Conservation (phyloP, 2,888 invertebrate species). For the Carcina quercana region DNA sequence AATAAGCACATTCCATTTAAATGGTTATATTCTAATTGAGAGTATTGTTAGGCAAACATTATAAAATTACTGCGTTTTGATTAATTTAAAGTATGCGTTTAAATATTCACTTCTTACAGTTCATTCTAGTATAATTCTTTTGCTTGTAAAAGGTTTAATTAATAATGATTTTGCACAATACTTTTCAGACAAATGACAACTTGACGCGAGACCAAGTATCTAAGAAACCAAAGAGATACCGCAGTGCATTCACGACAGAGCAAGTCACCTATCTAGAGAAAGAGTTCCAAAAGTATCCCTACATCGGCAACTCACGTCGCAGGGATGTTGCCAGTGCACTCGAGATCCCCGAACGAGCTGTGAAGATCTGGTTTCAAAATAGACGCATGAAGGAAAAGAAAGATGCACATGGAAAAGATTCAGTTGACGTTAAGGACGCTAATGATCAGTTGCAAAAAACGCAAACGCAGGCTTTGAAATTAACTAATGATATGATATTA, state of each 20-base stretch:
- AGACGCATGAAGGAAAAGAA: constrained; percentile 84
- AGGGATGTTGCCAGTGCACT: constrained; percentile 79
- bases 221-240: constrained; percentile 37
- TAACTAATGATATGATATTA: constrained; percentile 30
- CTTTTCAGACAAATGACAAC: too few species aligned
- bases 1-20: too few species aligned
- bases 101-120: too few species aligned
- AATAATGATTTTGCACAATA: not conserved
- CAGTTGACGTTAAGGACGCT: constrained; percentile 22
- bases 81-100: too few species aligned
- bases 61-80: too few species aligned
- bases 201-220: too few species aligned
- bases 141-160: not conserved
- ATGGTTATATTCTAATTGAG: too few species aligned
- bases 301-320: constrained; percentile 78
- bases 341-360: constrained; percentile 80
- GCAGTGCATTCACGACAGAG: constrained; percentile 83
- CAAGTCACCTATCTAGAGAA: constrained; percentile 83
- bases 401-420: constrained; percentile 39
- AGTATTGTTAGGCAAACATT: too few species aligned
- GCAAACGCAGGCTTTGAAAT: constrained; percentile 13
- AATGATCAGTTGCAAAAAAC: too few species aligned
- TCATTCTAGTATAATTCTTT: too few species aligned
- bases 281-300: constrained; percentile 79
- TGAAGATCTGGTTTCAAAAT: constrained; percentile 92